Evolutionary conservation across 2,888 invertebrate species (phyloP).

Genomic region (Lomographa bimaculata): DNA sequence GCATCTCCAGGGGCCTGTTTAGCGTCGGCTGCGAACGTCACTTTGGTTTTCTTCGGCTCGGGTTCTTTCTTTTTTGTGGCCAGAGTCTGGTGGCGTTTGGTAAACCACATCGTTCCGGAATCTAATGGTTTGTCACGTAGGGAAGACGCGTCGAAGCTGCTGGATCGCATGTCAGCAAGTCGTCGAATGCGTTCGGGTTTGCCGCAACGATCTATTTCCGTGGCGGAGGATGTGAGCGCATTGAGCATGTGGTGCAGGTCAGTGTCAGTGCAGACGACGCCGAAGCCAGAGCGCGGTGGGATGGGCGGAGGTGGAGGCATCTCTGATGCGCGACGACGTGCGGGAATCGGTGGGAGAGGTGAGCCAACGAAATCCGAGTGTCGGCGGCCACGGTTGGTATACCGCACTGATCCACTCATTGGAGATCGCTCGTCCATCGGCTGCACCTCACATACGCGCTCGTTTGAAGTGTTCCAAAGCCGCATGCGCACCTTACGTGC

Average conservation of each 20-base stretch:
- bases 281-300: slow-evolving; percentile 79
- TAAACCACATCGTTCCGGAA: slow-evolving; percentile 89
- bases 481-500: slow-evolving; percentile 92
- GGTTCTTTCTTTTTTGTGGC: slow-evolving; percentile 84
- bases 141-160: slow-evolving; percentile 92
- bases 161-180: slow-evolving; percentile 89
- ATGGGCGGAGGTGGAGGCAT: slow-evolving; percentile 84
- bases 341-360: slow-evolving; percentile 84
- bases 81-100: slow-evolving; percentile 90
- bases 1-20: slow-evolving; percentile 81
- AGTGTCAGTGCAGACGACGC: slow-evolving; percentile 92
- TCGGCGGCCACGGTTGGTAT: slow-evolving; percentile 85
- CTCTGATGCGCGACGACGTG: slow-evolving; percentile 88
- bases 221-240: slow-evolving; percentile 91
- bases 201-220: slow-evolving; percentile 89
- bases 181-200: slow-evolving; percentile 83
- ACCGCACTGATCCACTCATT: slow-evolving; percentile 80
- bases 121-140: slow-evolving; percentile 77
- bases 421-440: slow-evolving; percentile 87
- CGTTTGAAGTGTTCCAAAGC: slow-evolving; percentile 92
- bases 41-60: slow-evolving; percentile 76
- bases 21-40: slow-evolving; percentile 85
- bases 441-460: slow-evolving; percentile 92
- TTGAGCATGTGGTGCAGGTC: slow-evolving; percentile 91
- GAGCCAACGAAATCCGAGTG: slow-evolving; percentile 89